Base-by-base conservation (phyloP, 2,888 invertebrate genomes). In the Gnatocerus cornutus region DNA sequence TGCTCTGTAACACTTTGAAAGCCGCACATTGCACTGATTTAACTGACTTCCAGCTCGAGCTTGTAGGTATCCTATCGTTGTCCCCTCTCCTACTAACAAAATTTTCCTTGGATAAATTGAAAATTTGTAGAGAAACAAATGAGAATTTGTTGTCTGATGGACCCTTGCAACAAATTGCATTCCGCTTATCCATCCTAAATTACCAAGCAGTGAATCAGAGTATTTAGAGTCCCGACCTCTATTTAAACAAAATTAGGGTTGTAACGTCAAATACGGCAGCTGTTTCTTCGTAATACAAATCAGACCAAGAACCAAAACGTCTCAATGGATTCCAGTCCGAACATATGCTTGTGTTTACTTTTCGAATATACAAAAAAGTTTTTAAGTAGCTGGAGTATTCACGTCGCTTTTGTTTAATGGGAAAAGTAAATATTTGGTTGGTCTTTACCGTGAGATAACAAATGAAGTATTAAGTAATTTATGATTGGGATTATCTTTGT, bases 361-460 rank as follows among this genome's bases (percentile, higher is more conserved):
- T 59, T 16, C 6, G 39, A 56, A 56, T 56, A 46, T 13, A 46
- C 46, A 30, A 59, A 30, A 63, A 53, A 39, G 12, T 63, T 63
- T 52, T 52, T 63, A 53, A 63, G 63, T 63, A 63, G 63, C 53
- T 29, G 46, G 37, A 56, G 39, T 14, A 64, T 64, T 46, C 55
- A 37, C 30, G 55, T 52, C 53, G 63, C 52, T 39, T 55, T 65
- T 65, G 65, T 65, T 65, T 65, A 65, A 65, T 65, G 65, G 56
- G 56, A 65, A 56, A 65, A 30, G 65, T 65, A 65, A 65, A 65
- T 65, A 56, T 65, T 65, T 65, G 37, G 56, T 4, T 12, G 43
- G 65, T 65, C 65, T 65, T 56, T 48, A 64, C 65, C 56, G 56
- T 48, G 65, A 65, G 65, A 65, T 65, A 65, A 65, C 65, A 65